Conservation (phyloP, 2,797 vertebrate species). For the Brachymystax lenok region DNA sequence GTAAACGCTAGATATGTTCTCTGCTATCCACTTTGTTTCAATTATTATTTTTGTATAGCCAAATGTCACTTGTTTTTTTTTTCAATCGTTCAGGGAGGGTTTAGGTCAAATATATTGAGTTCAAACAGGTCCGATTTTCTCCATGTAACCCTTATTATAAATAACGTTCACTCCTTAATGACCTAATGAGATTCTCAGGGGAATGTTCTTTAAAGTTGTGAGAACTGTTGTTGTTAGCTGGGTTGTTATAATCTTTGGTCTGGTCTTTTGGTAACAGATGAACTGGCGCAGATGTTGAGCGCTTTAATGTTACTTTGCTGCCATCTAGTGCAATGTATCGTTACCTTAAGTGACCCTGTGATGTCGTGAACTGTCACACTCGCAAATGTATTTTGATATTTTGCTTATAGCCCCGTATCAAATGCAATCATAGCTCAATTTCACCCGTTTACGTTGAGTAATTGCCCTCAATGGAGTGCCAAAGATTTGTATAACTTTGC, state of each 20-base stretch:
- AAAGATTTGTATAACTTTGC: no score
- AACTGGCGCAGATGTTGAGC: not conserved
- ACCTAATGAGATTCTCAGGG: no score
- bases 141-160: no score
- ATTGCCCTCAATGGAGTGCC: not conserved
- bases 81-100: not conserved
- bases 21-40: not conserved
- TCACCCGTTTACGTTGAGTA: not conserved
- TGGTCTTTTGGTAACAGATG: not conserved
- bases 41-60: not conserved
- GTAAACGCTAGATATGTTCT: no score
- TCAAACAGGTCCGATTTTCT: no score
- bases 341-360: not conserved
- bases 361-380: constrained; percentile 31
- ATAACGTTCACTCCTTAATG: no score
- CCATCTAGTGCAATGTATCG: not conserved
- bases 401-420: not conserved
- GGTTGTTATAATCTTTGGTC: no score
- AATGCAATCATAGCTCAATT: not conserved
- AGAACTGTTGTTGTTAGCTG: no score
- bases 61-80: not conserved
- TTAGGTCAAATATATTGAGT: no score
- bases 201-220: no score
- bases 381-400: not conserved
- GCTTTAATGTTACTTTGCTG: not conserved